A percentile compares a stretch with the other conserved stretches of the same genome.
Conservation (phyloP, 2,888 invertebrate genomes). For the Drosophila mimetica region DNA sequence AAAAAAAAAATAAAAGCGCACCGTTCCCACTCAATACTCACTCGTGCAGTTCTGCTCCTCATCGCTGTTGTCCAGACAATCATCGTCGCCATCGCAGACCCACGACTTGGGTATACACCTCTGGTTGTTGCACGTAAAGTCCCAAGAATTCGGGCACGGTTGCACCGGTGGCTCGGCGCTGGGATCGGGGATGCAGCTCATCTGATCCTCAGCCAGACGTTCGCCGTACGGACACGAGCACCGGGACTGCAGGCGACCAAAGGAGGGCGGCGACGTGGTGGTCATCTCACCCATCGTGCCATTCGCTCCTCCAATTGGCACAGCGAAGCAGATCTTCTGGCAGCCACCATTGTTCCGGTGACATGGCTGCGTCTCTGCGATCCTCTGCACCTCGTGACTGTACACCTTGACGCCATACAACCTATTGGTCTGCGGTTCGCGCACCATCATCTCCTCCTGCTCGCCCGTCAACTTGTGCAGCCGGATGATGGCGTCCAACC, state of each 20-base stretch:
- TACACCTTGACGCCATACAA: conserved; percentile 96
- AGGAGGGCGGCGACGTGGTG: conserved; percentile 48
- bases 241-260: conserved; percentile 86
- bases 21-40: no score
- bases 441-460: conserved; percentile 92
- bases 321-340: conserved; percentile 97
- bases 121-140: conserved; percentile 97
- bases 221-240: conserved; percentile 98
- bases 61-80: conserved; percentile 97
- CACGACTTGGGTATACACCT: conserved; percentile 96
- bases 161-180: conserved; percentile 93
- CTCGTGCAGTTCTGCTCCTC: conserved; percentile 97
- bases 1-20: no score
- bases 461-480: conserved; percentile 95
- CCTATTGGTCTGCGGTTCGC: conserved; percentile 95
- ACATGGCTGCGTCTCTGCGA: conserved; percentile 92
- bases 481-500: conserved; percentile 96
- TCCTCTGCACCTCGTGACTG: conserved; percentile 90
- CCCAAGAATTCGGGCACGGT: conserved; percentile 95
- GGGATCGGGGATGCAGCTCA: conserved; percentile 91
- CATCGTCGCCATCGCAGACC: conserved; percentile 98
- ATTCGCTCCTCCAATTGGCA: conserved; percentile 85
- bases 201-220: conserved; percentile 89
- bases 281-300: conserved; percentile 81
- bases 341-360: conserved; percentile 94